These are phyloP conservation scores for Eptesicus fuscus DNA, from an alignment of 2,113 vertebrate genomes.

Conservation along the genomic window DNA sequence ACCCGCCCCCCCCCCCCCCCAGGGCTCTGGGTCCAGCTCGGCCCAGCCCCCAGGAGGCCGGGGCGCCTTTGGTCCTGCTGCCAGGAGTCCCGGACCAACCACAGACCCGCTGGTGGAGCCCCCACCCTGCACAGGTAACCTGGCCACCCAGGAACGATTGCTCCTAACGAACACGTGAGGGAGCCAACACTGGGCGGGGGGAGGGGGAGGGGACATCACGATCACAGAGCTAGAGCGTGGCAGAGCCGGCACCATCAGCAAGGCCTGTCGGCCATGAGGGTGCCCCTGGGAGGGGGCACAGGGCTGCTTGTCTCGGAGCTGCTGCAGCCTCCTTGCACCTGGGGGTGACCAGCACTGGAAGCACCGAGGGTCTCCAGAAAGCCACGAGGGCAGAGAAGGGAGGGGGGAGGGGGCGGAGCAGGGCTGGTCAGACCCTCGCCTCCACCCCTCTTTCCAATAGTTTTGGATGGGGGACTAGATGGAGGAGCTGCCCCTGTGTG, in stretches of 20 bases:
- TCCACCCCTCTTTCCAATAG: background rate
- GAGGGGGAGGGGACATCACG: accelerated
- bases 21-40: background rate
- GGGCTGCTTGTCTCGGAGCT: background rate
- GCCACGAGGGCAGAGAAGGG: background rate
- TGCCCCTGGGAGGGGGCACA: background rate
- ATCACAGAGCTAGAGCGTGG: accelerated
- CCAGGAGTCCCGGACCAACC: background rate
- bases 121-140: background rate
- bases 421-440: background rate
- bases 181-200: background rate
- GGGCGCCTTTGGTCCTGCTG: background rate
- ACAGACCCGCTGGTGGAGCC: accelerated
- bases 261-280: background rate
- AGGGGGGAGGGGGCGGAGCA: accelerated
- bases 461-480: background rate
- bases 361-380: background rate
- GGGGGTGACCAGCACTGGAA: accelerated
- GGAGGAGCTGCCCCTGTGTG: background rate
- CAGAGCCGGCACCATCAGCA: accelerated
- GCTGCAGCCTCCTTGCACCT: background rate
- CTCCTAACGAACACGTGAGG: background rate
- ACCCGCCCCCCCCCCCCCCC: background rate
- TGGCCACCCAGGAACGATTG: no score
- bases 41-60: background rate